Percentiles rank a stretch among this genome's conserved stretches.
Conservation (phyloP, 2,113 vertebrate species). For the Regulus satrapa region DNA sequence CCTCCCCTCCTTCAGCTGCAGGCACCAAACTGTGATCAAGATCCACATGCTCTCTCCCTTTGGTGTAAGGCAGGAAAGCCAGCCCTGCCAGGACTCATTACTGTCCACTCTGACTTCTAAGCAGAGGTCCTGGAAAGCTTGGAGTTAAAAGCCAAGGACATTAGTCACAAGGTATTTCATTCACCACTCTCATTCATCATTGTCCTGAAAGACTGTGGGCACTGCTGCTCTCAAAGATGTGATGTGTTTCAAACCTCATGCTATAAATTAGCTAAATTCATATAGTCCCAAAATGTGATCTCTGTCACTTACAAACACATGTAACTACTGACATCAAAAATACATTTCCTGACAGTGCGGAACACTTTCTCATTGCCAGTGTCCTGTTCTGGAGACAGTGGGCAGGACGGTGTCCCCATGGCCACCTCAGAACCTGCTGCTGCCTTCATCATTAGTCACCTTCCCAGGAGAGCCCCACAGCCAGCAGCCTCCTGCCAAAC, state of each 20-base stretch:
- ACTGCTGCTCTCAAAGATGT: background rate
- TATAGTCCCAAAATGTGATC: background rate
- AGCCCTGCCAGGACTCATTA: background rate
- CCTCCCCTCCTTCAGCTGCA: background rate
- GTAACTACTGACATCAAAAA: background rate
- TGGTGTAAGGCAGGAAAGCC: background rate
- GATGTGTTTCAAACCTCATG: background rate
- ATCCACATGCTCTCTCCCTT: background rate
- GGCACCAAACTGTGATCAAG: background rate
- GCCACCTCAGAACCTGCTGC: background rate
- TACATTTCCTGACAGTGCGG: background rate
- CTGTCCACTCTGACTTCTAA: background rate
- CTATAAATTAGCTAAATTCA: background rate
- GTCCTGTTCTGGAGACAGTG: background rate
- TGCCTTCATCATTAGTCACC: background rate
- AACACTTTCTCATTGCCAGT: background rate
- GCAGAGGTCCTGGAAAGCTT: background rate
- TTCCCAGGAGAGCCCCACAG: background rate
- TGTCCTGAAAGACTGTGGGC: background rate
- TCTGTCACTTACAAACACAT: background rate
- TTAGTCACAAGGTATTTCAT: background rate
- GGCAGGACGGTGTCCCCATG: background rate
- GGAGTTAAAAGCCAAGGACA: background rate
- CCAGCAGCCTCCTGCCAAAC: background rate
- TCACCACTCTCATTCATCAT: background rate